Conservation (phyloP, 2,797 vertebrate species). For the Argya squamiceps region DNA sequence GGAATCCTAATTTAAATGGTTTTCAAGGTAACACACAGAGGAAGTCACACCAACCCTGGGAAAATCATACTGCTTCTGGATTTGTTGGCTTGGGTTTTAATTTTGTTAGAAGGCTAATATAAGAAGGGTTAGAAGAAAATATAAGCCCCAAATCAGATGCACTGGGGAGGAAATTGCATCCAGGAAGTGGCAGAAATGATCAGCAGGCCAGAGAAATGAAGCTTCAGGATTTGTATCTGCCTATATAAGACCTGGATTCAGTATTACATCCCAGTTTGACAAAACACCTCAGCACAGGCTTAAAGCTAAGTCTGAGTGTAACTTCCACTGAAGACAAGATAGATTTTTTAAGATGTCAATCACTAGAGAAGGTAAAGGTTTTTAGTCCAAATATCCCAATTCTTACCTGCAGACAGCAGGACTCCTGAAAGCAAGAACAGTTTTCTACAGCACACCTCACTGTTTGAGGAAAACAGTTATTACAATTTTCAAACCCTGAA, state of each 20-base stretch:
- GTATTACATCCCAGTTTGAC: neutral
- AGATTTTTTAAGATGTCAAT: conserved; percentile 3
- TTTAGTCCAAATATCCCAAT: neutral
- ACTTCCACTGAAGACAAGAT: neutral
- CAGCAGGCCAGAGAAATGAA: neutral
- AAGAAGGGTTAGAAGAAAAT: neutral
- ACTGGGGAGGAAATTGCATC: neutral
- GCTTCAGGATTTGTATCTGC: neutral
- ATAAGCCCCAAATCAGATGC: neutral
- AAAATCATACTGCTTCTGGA: neutral
- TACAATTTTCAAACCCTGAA: neutral
- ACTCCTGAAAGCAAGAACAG: neutral
- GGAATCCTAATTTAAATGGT: neutral
- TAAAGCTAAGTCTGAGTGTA: neutral
- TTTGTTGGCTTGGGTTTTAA: neutral
- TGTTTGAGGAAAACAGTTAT: conserved; percentile 10
- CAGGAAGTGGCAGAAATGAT: neutral
- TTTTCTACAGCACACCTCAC: neutral
- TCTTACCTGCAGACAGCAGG: neutral
- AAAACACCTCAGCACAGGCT: neutral
- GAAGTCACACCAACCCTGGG: neutral
- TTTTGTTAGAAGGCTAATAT: neutral
- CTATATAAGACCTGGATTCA: neutral
- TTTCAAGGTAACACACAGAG: neutral
- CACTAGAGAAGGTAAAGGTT: neutral